phyloP scores from a whole-genome alignment of 2,113 vertebrate genomes.

The Oryzias celebensis region DNA sequence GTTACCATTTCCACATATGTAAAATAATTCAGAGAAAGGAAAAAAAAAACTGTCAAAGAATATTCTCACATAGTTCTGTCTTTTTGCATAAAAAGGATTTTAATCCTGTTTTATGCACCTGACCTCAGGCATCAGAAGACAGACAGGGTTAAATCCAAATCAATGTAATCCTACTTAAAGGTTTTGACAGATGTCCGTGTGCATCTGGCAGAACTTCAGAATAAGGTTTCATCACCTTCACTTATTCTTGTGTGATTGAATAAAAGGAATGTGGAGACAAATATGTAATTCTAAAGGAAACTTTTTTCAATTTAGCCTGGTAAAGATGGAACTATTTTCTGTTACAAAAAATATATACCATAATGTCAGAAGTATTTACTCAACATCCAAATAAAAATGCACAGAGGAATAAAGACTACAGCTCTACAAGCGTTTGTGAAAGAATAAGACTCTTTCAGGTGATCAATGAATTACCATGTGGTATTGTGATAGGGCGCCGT shows the following conservation, averaged over 20 bases:
- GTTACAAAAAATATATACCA: not conserved
- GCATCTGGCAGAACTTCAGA: slow-evolving; percentile 19
- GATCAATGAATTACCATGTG: too few relatives aligned
- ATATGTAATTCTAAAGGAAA: not conserved
- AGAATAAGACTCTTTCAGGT: too few relatives aligned
- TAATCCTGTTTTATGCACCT: not conserved
- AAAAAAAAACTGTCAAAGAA: not conserved
- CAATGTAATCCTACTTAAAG: slow-evolving; percentile 16
- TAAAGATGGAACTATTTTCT: not conserved
- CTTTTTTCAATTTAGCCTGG: not conserved
- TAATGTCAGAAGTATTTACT: too few relatives aligned
- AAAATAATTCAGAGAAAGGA: too few relatives aligned
- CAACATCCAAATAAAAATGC: too few relatives aligned
- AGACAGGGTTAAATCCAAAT: slow-evolving; percentile 1
- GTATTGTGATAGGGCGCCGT: too few relatives aligned
- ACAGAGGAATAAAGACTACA: too few relatives aligned
- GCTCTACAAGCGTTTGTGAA: too few relatives aligned
- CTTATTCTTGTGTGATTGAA: slow-evolving; percentile 4
- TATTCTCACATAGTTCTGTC: not conserved
- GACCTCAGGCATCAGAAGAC: slow-evolving; percentile 4
- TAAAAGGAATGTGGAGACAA: slow-evolving; percentile 1
- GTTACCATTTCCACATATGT: not conserved
- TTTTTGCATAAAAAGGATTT: not conserved
- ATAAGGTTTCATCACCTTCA: slow-evolving; percentile 10
- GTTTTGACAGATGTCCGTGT: slow-evolving; percentile 14